A percentile compares a stretch with the other conserved stretches of the same genome.
Evolutionary conservation across 1,140 invertebrate species (phyloP).

Genomic region (Anadara kagoshimensis): DNA sequence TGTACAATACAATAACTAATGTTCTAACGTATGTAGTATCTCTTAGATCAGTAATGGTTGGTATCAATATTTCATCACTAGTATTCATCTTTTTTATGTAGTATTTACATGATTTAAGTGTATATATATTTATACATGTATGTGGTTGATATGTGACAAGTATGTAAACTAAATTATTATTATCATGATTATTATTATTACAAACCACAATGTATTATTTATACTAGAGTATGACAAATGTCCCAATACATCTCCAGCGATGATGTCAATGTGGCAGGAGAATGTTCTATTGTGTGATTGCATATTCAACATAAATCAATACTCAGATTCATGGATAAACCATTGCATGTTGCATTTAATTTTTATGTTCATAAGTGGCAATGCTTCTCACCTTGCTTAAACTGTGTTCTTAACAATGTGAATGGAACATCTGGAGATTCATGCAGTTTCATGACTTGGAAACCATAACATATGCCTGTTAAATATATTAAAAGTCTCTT

Average conservation of each 20-base stretch:
- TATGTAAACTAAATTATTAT: too few relatives aligned
- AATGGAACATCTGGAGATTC: not conserved
- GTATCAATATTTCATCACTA: too few relatives aligned
- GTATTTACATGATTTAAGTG: too few relatives aligned
- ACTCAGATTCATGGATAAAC: not conserved
- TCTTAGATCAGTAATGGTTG: too few relatives aligned
- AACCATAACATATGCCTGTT: constrained; percentile 11
- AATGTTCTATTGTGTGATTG: too few relatives aligned
- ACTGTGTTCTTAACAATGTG: constrained; percentile 13
- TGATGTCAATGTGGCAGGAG: not conserved
- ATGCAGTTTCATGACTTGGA: not conserved
- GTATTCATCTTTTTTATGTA: too few relatives aligned
- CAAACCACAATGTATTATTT: not conserved
- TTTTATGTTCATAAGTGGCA: too few relatives aligned
- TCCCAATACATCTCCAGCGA: not conserved
- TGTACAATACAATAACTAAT: too few relatives aligned
- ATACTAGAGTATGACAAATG: not conserved
- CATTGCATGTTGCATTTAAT: not conserved
- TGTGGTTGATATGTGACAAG: too few relatives aligned
- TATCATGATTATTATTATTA: too few relatives aligned
- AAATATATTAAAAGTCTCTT: constrained; percentile 3
- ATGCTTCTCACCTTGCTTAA: constrained; percentile 29
- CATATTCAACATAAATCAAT: not conserved
- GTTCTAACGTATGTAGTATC: too few relatives aligned
- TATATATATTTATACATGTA: too few relatives aligned